A percentile compares a stretch with the other conserved stretches of the same genome.
These are phyloP conservation scores for Cirrhinus molitorella DNA, from an alignment of 2,797 vertebrate species.

Conservation along the genomic window DNA sequence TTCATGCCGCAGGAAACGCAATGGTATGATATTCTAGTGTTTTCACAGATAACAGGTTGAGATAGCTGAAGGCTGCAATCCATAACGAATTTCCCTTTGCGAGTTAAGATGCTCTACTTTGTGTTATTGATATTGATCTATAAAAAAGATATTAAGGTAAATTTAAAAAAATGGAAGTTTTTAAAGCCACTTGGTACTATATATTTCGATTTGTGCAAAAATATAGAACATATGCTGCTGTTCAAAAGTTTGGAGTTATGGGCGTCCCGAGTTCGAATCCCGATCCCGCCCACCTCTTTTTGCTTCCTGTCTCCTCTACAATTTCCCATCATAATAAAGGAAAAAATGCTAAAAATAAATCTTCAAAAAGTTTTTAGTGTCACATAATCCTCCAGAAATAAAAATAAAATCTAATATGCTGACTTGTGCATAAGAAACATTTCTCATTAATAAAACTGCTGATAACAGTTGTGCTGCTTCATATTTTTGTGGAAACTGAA, in stretches of 20 bases:
- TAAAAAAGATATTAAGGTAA: slow-evolving; percentile 6
- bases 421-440: not conserved
- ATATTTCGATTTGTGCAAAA: not conserved
- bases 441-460: too few relatives aligned
- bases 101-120: slow-evolving; percentile 4
- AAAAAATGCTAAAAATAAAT: too few relatives aligned
- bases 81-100: slow-evolving; percentile 45
- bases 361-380: too few relatives aligned
- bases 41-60: slow-evolving; percentile 48
- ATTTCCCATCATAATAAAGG: too few relatives aligned
- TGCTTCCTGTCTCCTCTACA: too few relatives aligned
- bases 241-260: not conserved
- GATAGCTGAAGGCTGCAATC: slow-evolving; percentile 40
- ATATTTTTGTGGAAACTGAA: too few relatives aligned
- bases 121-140: slow-evolving; percentile 33
- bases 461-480: not conserved
- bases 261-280: too few relatives aligned
- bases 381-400: too few relatives aligned
- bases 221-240: not conserved
- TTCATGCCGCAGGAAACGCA: slow-evolving; percentile 23
- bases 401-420: not conserved
- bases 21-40: slow-evolving; percentile 30
- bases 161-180: slow-evolving; percentile 4
- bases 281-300: too few relatives aligned
- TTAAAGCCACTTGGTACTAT: not conserved